Evolutionary conservation across 2,797 vertebrate species (phyloP).

Genomic region (Oreochromis mossambicus): DNA sequence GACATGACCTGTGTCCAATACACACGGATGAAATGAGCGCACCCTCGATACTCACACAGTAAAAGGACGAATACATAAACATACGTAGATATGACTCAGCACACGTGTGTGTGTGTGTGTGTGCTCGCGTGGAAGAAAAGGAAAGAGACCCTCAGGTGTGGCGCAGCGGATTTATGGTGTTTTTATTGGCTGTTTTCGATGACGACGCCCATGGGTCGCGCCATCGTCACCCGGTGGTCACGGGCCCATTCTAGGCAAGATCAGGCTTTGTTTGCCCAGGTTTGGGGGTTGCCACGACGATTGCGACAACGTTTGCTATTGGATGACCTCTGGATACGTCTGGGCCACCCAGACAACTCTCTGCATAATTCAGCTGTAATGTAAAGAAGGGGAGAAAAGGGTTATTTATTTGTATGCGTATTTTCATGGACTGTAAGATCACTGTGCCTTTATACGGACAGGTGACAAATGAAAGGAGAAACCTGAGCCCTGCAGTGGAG

Average conservation of each 20-base stretch:
- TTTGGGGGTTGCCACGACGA: conserved; percentile 63
- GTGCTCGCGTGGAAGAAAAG: background rate
- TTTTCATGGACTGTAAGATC: background rate
- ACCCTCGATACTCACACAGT: conserved; percentile 31
- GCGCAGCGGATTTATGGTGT: conserved; percentile 54
- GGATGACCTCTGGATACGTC: conserved; percentile 69
- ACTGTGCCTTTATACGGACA: background rate
- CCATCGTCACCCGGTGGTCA: conserved; percentile 13
- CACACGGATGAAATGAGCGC: conserved; percentile 18
- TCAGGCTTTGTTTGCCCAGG: conserved; percentile 70
- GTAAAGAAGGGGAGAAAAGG: background rate
- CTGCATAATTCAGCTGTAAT: conserved; percentile 77
- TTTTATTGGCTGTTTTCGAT: conserved; percentile 40
- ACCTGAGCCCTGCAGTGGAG: background rate
- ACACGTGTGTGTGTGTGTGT: background rate
- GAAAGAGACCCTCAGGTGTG: conserved; percentile 25
- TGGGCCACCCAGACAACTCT: conserved; percentile 79
- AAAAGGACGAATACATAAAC: conserved; percentile 44
- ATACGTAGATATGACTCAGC: conserved; percentile 40
- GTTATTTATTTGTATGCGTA: background rate
- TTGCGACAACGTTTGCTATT: conserved; percentile 64
- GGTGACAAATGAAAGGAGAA: background rate
- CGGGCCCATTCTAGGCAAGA: background rate
- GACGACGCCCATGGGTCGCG: background rate
- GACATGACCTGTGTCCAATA: conserved; percentile 50